A percentile compares a stretch with the other conserved stretches of the same genome.
Evolutionary conservation across 2,888 invertebrate genomes (phyloP).

Genomic region (Meloe dianella): DNA sequence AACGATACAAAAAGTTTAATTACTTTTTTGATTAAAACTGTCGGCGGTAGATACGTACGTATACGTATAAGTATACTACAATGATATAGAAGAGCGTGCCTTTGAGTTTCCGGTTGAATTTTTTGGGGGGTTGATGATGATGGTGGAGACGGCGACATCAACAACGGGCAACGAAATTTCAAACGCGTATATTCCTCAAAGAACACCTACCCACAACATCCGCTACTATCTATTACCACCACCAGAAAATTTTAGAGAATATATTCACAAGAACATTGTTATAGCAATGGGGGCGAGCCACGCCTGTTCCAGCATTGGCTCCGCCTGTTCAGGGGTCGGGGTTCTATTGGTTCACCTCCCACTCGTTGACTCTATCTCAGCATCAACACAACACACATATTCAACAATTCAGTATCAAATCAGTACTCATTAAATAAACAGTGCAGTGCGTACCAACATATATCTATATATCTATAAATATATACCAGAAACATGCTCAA

Average conservation of each 20-base stretch:
- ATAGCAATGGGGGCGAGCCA: constrained; percentile 30
- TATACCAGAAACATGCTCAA: constrained; percentile 54
- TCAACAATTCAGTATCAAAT: constrained; percentile 61
- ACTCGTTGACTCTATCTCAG: constrained; percentile 50
- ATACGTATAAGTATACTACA: constrained; percentile 16
- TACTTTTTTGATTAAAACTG: constrained; percentile 40
- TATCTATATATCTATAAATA: neutral
- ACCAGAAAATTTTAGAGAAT: neutral
- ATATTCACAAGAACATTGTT: constrained; percentile 37
- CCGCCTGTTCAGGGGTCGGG: constrained; percentile 49
- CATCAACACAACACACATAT: constrained; percentile 55
- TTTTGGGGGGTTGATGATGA: neutral
- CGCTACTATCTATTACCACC: constrained; percentile 17
- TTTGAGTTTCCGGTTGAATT: constrained; percentile 18
- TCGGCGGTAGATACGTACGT: constrained; percentile 26
- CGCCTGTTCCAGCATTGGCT: constrained; percentile 41
- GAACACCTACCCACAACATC: constrained; percentile 25
- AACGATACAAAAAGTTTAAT: constrained; percentile 42
- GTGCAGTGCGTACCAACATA: constrained; percentile 50
- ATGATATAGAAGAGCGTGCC: constrained; percentile 15
- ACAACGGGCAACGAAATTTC: constrained; percentile 14
- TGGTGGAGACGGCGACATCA: constrained; percentile 18
- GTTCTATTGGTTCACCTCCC: constrained; percentile 55
- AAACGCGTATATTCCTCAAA: constrained; percentile 19
- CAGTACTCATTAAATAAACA: constrained; percentile 63